Evolutionary conservation across 2,888 invertebrate genomes (phyloP).

Genomic region (Sympetrum striolatum): DNA sequence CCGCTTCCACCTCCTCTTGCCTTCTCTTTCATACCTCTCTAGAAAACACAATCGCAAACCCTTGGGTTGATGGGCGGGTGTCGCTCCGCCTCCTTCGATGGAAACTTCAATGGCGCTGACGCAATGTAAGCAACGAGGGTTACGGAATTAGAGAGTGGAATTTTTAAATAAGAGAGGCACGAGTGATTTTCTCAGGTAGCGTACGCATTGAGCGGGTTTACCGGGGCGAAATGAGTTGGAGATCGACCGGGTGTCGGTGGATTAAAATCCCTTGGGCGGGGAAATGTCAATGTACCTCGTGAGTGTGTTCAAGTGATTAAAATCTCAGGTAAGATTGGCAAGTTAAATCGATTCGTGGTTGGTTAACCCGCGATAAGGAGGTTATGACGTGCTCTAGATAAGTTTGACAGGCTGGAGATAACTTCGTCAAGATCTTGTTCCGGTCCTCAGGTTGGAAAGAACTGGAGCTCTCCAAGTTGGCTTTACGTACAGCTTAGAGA

Average conservation of each 20-base stretch:
- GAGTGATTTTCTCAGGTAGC: background rate
- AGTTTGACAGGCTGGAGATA: no score
- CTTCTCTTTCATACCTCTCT: background rate
- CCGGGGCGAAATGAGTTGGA: conserved; percentile 17
- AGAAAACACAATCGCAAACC: background rate
- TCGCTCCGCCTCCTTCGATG: background rate
- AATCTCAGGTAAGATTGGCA: background rate
- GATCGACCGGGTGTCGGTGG: background rate
- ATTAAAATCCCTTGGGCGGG: background rate
- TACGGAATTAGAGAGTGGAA: background rate
- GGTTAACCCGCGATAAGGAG: no score
- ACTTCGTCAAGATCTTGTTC: no score
- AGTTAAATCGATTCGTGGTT: background rate
- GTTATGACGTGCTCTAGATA: no score
- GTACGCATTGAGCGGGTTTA: background rate
- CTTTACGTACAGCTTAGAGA: no score
- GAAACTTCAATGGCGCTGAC: background rate
- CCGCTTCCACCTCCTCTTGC: background rate
- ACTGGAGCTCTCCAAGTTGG: no score
- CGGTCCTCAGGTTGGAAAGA: no score
- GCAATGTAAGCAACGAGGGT: background rate
- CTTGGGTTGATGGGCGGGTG: background rate
- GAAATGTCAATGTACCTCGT: background rate
- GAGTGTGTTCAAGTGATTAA: background rate
- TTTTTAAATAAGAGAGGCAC: conserved; percentile 18